Evolutionary conservation across 2,888 invertebrate species (phyloP), one percentile per base, ranked within the genome.

Genomic region (Muscina levida): DNA sequence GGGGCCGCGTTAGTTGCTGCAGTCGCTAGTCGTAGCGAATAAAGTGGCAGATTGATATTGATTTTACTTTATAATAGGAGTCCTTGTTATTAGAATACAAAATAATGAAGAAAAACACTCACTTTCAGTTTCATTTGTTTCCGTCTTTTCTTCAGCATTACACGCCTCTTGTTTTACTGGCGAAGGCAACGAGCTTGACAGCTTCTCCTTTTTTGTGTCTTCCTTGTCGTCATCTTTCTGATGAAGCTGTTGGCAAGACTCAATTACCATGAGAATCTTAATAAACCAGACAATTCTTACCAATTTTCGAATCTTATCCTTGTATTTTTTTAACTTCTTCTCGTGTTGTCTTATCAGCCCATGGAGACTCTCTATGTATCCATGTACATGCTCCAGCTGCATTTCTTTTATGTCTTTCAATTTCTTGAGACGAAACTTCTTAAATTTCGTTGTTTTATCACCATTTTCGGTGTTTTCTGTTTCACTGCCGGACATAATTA

Each of bases 1-100:
- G 98, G 98, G 37, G 98, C 98, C 62, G 98, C 98, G 67, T 91
- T 98, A 73, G 97, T 98, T 3, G 98, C 98, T 13, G 98, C 98
- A 3, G 97, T 97, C 22, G 96, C 96, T 39, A 85, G 85, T 76
- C 85, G 84, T 84, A 67, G 78, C 1, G 83, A 66, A 22, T 67
- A 51, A 70, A 8, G n/a, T 8, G 8, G 31, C 31, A 31, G 31
- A 31, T 1, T 42, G 39, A 22, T 13, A n/a, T n/a, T n/a, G n/a
- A n/a, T 37, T 62, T 42, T 13, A 19, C n/a, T 53, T 72, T 59
- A n/a, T 44, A 24, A 31, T 31, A 31, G 3, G 8, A 31, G 3
- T 59, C 53, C 42, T 42, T 42, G 37, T 31, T n/a, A 24, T 19
- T 24, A 17, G 48, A 51, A 37, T 44, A 66, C 13, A 24, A 67